These are phyloP conservation scores for Drosophila teissieri DNA, from an alignment of 1,140 invertebrate species.

Conservation along the genomic window DNA sequence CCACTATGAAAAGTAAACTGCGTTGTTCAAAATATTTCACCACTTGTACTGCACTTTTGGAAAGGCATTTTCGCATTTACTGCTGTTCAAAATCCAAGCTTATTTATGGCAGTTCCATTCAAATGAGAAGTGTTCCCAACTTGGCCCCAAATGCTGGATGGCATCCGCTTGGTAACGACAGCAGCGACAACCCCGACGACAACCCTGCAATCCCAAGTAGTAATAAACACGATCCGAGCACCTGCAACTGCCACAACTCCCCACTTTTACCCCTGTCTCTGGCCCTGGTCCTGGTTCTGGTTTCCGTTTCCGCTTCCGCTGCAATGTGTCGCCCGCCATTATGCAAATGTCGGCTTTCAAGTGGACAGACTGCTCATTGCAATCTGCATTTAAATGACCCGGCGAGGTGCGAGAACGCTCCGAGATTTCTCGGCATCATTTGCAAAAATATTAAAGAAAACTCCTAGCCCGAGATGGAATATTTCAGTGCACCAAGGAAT, in stretches of 20 bases:
- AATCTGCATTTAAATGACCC: conserved; percentile 82
- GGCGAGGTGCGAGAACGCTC: conserved; percentile 41
- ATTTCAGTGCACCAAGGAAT: conserved; percentile 18
- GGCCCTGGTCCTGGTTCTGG: conserved; percentile 59
- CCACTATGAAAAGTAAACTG: too few species aligned
- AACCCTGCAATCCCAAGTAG: conserved; percentile 63
- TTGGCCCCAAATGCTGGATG: conserved; percentile 11
- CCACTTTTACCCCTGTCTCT: conserved; percentile 9
- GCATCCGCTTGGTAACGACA: conserved; percentile 58
- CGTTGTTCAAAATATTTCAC: background rate
- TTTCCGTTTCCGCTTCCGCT: conserved; percentile 78
- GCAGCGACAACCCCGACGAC: conserved; percentile 35
- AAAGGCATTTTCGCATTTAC: conserved; percentile 2
- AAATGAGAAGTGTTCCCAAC: conserved; percentile 57
- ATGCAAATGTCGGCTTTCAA: conserved; percentile 66
- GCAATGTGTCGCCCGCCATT: conserved; percentile 79
- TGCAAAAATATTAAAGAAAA: conserved; percentile 68
- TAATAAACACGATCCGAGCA: conserved; percentile 73
- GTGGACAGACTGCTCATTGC: conserved; percentile 68
- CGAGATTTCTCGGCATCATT: conserved; percentile 70
- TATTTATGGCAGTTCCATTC: conserved; percentile 70
- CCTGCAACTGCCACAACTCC: conserved; percentile 48
- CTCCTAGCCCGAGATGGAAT: conserved; percentile 18
- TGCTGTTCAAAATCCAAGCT: background rate
- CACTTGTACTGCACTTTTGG: background rate